These are phyloP conservation scores for Microcebus lehilahytsara DNA, from an alignment of 2,113 vertebrate species.

Conservation along the genomic window DNA sequence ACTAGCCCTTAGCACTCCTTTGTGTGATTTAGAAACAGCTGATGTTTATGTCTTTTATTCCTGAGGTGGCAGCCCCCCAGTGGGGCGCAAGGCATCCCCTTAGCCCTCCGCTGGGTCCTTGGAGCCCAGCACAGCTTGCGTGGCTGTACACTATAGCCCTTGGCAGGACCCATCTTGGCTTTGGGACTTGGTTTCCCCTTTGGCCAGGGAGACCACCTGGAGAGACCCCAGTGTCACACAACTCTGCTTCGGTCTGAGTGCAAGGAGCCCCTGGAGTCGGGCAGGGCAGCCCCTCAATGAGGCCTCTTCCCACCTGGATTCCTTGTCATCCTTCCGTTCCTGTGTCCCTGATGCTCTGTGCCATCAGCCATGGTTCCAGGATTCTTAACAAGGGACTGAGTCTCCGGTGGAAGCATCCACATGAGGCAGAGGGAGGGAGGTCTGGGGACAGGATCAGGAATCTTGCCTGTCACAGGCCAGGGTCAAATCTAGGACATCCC, in stretches of 20 bases:
- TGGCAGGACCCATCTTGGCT: background rate
- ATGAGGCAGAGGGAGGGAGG: accelerated
- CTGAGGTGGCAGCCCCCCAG: background rate
- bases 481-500: background rate
- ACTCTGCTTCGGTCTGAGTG: background rate
- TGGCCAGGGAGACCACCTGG: background rate
- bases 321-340: background rate
- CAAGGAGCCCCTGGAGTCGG: background rate
- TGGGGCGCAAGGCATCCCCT: background rate
- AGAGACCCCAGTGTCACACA: background rate
- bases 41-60: background rate
- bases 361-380: background rate
- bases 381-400: background rate
- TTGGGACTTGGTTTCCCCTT: background rate
- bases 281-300: background rate
- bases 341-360: background rate
- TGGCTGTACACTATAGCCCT: background rate
- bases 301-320: accelerated
- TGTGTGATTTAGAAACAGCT: background rate
- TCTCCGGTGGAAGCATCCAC: background rate
- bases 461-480: background rate
- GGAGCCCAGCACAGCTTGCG: background rate
- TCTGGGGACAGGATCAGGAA: background rate
- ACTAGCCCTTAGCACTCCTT: background rate
- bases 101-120: no score